These are phyloP conservation scores for Terrapene triunguis DNA, from an alignment of 2,113 vertebrate genomes.

Conservation along the genomic window DNA sequence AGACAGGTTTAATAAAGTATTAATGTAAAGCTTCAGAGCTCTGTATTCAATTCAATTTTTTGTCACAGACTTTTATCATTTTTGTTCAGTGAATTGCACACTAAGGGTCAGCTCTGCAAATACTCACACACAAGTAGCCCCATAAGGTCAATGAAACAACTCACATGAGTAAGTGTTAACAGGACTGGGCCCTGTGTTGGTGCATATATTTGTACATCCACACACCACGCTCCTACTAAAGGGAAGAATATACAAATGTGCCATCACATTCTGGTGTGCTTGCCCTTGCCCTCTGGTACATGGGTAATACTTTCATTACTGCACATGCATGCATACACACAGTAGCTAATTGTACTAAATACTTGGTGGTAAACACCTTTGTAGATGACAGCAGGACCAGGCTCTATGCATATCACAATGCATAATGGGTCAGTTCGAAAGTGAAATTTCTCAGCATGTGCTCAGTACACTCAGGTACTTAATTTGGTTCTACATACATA, in stretches of 20 bases:
- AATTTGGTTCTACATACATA: constrained; percentile 11
- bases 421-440: constrained; percentile 37
- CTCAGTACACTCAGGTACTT: background rate
- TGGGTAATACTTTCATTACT: background rate
- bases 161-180: background rate
- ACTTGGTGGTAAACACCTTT: background rate
- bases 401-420: background rate
- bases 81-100: background rate
- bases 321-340: background rate
- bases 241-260: background rate
- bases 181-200: too few species aligned
- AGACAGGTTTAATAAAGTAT: background rate
- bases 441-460: constrained; percentile 12
- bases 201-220: background rate
- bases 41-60: background rate
- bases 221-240: background rate
- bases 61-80: background rate
- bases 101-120: background rate
- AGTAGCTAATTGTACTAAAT: background rate
- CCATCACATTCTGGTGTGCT: background rate
- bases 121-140: background rate
- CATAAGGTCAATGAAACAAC: background rate
- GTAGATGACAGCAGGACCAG: background rate
- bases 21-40: background rate
- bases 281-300: background rate